Evolutionary conservation across 2,888 invertebrate genomes (phyloP), one percentile per base, ranked within the genome.

Genomic region (Icerya purchasi): DNA sequence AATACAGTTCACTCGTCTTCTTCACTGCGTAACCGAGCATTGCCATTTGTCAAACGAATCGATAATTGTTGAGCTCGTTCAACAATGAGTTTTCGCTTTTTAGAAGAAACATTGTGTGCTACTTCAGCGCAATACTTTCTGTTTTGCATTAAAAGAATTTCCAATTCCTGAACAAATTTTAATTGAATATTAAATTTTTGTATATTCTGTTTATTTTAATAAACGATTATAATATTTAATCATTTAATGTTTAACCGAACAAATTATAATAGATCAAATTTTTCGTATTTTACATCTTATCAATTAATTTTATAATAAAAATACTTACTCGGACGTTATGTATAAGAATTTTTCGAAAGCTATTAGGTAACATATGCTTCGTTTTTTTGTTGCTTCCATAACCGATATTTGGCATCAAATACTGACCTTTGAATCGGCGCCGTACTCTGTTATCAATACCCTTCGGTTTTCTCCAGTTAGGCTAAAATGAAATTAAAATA

Each of bases 401-500:
- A 81, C 98, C 98, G 73, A 99, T 94, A 72, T 85, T 94, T 65
- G 98, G 98, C 98, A 99, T 98, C 77, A 90, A 77, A 72, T 86
- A 92, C 72, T 96, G 96, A 25, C 98, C 98, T 86, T 98, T 98
- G 79, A 98, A 98, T 68, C 96, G 83, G 72, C 98, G 85, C 67
- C 98, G 84, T 56, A 98, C 97, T 75, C 97, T 83, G 83, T 99
- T 98, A 77, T 99, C 98, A 75, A 98, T 99, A 91, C 98, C 98
- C 78, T 96, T 96, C 21, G 98, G 98, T 77, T 96, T 98, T 72
- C 98, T 85, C 98, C 98, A 99, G 82, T 89, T 93, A 67, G 86
- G 80, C 89, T 90, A 68, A 20, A 74, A 71, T 61, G 57, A 59
- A 23, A 3, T 10, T 52, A 23, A 18, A 49, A 14, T 8, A 49